Base-by-base conservation (phyloP, 2,797 vertebrate genomes). In the Lacerta viridis region DNA sequence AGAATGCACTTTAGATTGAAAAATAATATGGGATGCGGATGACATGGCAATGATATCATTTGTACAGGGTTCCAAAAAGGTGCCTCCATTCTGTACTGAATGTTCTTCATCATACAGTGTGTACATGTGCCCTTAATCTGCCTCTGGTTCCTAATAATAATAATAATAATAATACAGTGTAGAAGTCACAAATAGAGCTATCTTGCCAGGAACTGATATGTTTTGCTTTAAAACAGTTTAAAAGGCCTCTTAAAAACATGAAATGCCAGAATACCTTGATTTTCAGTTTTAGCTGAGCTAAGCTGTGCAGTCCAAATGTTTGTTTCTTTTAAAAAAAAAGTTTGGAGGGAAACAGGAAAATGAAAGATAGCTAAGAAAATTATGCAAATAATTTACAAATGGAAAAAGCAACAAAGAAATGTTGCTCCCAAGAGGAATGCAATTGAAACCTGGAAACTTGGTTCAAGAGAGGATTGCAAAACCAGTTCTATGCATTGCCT, bases 321-420 rank as follows among this genome's bases (percentile, higher is more conserved):
- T 88, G 89, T 83, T 50, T 50, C 50, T 50, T 50, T 50, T 13
- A 3, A 0, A 3, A 50, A 50, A 41, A 0, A 76, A 88, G 75
- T 2, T 2, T 10, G 17, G 1, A 41, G 39, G 61, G 71, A 91
- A 87, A 29, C 1, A 17, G 77, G 61, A 25, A 39, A 61, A 29
- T 29, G 46, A 46, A 27, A 79, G 0, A 11, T 36, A 41, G 50
- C 2, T 78, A 85, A n/a, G 86, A 83, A 90, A 93, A 72, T 2
- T 50, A n/a, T 0, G 0, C 0, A 7, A 69, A 41, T 74, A 78
- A 89, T 74, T 88, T 77, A 80, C 76, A 91, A 83, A 86, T 8
- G 86, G 83, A 76, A 91, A 90, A 93, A 90, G 13, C 27, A 68
- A 2, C 77, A 36, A 87, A 82, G 72, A 72, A 88, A 90, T 13